Evolutionary conservation across 2,888 invertebrate species (phyloP).

Genomic region (Drosophila acutilabella): DNA sequence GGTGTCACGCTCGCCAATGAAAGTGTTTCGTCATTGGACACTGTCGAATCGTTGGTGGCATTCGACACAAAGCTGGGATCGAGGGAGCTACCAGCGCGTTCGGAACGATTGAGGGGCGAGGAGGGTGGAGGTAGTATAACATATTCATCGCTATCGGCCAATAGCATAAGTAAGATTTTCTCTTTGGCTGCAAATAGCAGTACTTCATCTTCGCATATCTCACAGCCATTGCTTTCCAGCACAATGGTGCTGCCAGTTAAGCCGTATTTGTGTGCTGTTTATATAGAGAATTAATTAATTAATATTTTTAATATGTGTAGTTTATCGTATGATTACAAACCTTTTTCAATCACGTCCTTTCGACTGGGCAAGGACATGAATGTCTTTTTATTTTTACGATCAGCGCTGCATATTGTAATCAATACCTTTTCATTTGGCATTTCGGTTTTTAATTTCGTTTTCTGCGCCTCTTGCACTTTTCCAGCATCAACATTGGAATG

Average conservation of each 20-base stretch:
- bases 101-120: constrained; percentile 72
- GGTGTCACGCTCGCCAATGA: constrained; percentile 72
- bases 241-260: constrained; percentile 64
- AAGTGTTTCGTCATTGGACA: constrained; percentile 69
- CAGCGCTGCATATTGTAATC: constrained; percentile 76
- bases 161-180: constrained; percentile 67
- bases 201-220: constrained; percentile 73
- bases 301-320: neutral
- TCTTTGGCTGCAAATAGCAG: constrained; percentile 74
- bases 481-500: constrained; percentile 53
- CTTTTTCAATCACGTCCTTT: constrained; percentile 73
- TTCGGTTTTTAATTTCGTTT: constrained; percentile 60
- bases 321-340: constrained; percentile 19
- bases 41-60: constrained; percentile 72
- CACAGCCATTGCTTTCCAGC: constrained; percentile 72
- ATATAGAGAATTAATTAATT: neutral
- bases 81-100: constrained; percentile 72
- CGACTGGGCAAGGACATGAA: constrained; percentile 73
- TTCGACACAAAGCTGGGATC: constrained; percentile 78
- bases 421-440: constrained; percentile 65
- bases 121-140: constrained; percentile 75
- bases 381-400: constrained; percentile 72
- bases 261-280: constrained; percentile 70
- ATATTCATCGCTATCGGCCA: constrained; percentile 68
- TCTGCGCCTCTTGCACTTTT: constrained; percentile 49